Conservation (phyloP, 35 echinoderm and acorn worm genomes). For the Strongylocentrotus purpuratus region DNA sequence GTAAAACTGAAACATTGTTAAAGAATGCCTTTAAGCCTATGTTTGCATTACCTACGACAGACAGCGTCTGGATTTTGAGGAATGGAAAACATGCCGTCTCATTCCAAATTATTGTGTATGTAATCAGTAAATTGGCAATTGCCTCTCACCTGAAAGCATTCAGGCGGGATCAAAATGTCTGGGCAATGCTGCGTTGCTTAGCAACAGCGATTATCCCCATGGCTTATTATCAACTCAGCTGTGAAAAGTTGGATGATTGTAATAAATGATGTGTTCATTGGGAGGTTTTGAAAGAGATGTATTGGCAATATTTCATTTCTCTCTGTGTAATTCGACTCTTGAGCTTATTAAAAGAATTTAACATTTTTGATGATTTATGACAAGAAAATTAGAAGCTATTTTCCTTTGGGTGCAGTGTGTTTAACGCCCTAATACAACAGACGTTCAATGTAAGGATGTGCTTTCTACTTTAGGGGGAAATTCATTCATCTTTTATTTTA, state of each 20-base stretch:
- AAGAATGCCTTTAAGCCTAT: neutral
- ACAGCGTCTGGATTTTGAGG: neutral
- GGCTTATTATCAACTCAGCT: neutral
- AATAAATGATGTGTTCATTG: neutral
- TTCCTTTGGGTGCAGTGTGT: too few species aligned
- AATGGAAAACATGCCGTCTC: neutral
- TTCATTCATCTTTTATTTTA: too few species aligned
- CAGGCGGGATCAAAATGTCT: neutral
- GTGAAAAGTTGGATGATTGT: neutral
- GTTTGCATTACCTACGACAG: neutral
- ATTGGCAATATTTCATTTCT: too few species aligned
- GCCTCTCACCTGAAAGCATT: neutral
- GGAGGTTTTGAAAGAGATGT: neutral
- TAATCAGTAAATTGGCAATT: slow-evolving; percentile 6
- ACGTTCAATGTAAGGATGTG: too few species aligned
- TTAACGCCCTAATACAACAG: too few species aligned
- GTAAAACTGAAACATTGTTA: too few species aligned
- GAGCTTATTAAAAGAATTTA: too few species aligned
- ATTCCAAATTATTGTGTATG: neutral
- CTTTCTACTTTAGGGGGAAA: too few species aligned
- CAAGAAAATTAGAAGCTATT: too few species aligned
- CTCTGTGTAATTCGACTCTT: too few species aligned
- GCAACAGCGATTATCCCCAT: neutral
- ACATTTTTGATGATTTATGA: too few species aligned
- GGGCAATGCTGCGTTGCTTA: neutral